Percentiles rank a stretch among this genome's conserved stretches.
phyloP scores from a whole-genome alignment of 2,113 vertebrate genomes.

The Romanogobio albipinnatus region DNA sequence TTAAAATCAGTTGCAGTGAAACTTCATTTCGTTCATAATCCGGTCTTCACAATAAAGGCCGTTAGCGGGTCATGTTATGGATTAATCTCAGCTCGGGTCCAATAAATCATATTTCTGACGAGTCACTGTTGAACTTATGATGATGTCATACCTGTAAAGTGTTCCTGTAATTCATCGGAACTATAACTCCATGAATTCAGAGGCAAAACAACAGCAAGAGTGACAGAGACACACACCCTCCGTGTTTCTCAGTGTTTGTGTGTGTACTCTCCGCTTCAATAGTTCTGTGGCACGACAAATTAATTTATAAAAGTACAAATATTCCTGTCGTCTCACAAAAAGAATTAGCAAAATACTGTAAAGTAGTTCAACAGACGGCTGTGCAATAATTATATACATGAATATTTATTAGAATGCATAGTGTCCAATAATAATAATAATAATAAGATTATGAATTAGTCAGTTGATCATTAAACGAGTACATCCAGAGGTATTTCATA shows the following conservation, averaged over 20 bases:
- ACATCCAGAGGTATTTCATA: neutral
- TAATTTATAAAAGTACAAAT: constrained; percentile 26
- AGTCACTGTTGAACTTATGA: neutral
- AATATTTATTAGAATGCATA: constrained; percentile 12
- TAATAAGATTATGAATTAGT: neutral
- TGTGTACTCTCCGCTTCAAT: neutral
- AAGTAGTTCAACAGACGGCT: neutral
- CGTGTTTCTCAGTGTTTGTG: neutral
- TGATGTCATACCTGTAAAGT: neutral
- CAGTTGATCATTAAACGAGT: neutral
- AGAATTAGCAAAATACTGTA: constrained; percentile 28
- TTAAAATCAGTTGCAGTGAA: constrained; percentile 1
- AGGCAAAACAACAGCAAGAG: neutral
- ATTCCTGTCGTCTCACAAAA: constrained; percentile 15
- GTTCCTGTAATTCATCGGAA: neutral
- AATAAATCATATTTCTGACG: too few relatives aligned
- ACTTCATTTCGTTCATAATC: neutral
- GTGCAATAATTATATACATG: neutral
- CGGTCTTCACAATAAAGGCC: neutral
- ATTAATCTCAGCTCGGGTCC: neutral
- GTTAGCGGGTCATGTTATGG: neutral
- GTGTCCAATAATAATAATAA: constrained; percentile 11
- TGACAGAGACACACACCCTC: neutral
- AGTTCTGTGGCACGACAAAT: neutral
- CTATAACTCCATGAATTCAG: neutral